Evolutionary conservation across 2,113 vertebrate species (phyloP), one percentile per base, ranked within the genome.

Genomic region (Lipophrys pholis): DNA sequence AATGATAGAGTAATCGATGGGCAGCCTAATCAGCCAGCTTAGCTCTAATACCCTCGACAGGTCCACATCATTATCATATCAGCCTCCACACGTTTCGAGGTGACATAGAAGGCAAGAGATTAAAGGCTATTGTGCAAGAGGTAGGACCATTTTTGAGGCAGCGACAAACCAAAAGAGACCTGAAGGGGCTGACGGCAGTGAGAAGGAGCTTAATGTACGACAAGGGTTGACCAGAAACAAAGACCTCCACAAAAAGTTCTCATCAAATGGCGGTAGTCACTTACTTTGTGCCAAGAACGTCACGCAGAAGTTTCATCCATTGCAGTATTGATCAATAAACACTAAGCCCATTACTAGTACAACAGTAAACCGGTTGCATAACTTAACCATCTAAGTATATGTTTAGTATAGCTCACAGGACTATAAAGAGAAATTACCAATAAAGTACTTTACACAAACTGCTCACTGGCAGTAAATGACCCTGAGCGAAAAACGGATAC

Each of bases 21-120:
- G 67, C 52, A 72, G 89, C 88, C 89, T 92, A 94, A 93, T 93
- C 93, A 93, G 87, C 61, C 90, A 92, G 93, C 93, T 94, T 94
- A 94, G 84, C 91, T 91, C 89, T 93, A 93, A 94, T 92, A 93
- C 92, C 89, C 77, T 86, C 83, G 88, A 91, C 93, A 93, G 91
- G 88, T 93, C 89, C 90, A 92, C 92, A 92, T 93, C 91, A 94
- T 95, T 94, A 93, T 92, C 91, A 94, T 92, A 93, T 93, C 93
- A 93, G 91, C 69, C 78, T 82, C 77, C 73, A 78, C 88, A 93
- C 81, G 69, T 91, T 92, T 93, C 50, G 63, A 92, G 90, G 91
- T 93, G 93, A 92, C 90, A 90, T 77, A 77, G 75, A 89, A 90
- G 84, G 83, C 83, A 74, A 92, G 92, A 89, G 88, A 93, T 93